A percentile compares a stretch with the other conserved stretches of the same genome.
Conservation (phyloP, 2,888 invertebrate genomes). For the Scaeva pyrastri region DNA sequence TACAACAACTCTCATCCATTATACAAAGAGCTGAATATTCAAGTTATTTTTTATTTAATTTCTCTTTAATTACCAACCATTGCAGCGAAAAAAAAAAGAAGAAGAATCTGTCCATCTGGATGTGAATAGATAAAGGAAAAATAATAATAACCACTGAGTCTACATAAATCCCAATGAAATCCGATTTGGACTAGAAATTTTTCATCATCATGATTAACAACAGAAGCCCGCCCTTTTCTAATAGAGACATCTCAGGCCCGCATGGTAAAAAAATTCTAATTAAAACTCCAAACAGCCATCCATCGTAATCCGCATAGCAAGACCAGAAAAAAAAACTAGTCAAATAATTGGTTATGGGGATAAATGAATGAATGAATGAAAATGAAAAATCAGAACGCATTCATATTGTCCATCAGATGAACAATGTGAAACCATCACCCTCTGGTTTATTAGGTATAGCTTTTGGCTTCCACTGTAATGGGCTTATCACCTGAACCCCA, state of each 20-base stretch:
- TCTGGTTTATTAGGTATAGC: not conserved
- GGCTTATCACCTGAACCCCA: slow-evolving; percentile 67
- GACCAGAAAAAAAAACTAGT: slow-evolving; percentile 6
- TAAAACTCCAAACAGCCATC: slow-evolving; percentile 47
- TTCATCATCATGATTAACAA: slow-evolving; percentile 50
- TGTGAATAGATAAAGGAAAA: slow-evolving; percentile 13
- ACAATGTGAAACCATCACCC: slow-evolving; percentile 4
- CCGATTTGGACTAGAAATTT: slow-evolving; percentile 52
- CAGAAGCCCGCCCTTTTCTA: slow-evolving; percentile 37
- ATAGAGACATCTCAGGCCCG: slow-evolving; percentile 54
- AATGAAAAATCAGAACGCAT: slow-evolving; percentile 60
- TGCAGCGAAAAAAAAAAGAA: slow-evolving; percentile 5
- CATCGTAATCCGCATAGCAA: slow-evolving; percentile 26
- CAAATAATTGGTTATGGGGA: not conserved
- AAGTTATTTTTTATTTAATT: slow-evolving; percentile 26
- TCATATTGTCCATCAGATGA: slow-evolving; percentile 46
- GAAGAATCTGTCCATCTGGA: slow-evolving; percentile 19
- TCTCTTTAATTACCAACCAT: slow-evolving; percentile 59
- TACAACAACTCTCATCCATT: slow-evolving; percentile 10
- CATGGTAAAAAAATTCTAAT: slow-evolving; percentile 39
- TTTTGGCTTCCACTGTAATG: slow-evolving; percentile 44
- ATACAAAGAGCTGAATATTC: not conserved
- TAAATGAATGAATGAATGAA: not conserved
- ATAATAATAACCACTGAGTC: slow-evolving; percentile 54
- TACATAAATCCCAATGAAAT: slow-evolving; percentile 51